Evolutionary conservation across 1,140 invertebrate species (phyloP).

Genomic region (Aphelinus atriplicis): DNA sequence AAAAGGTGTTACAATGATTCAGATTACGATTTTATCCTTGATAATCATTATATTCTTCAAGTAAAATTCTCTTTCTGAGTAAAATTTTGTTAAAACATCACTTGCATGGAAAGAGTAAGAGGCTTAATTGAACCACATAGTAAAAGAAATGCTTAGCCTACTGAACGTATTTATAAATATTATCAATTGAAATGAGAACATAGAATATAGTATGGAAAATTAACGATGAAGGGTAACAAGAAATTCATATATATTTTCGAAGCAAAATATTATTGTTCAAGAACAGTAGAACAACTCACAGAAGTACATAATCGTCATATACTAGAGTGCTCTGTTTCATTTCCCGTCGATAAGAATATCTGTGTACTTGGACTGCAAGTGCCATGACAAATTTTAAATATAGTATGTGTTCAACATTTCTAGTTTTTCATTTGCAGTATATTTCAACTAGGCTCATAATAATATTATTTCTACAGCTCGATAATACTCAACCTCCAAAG

Average conservation of each 20-base stretch:
- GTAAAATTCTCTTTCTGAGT: too few species aligned
- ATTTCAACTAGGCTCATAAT: not conserved
- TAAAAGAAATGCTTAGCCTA: constrained; percentile 53
- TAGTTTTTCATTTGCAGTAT: too few species aligned
- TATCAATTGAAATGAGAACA: constrained; percentile 41
- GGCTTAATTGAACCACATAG: constrained; percentile 51
- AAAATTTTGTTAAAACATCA: too few species aligned
- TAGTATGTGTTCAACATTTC: constrained; percentile 5
- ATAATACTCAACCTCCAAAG: constrained; percentile 41
- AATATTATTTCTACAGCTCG: not conserved
- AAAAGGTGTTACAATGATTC: constrained; percentile 56
- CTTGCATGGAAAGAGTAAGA: constrained; percentile 43
- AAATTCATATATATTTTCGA: constrained; percentile 10
- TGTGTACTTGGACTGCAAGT: constrained; percentile 78
- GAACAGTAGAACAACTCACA: constrained; percentile 71
- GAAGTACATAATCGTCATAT: constrained; percentile 77
- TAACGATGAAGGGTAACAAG: constrained; percentile 25
- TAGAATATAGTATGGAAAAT: constrained; percentile 50
- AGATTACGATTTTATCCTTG: constrained; percentile 46
- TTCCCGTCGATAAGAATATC: constrained; percentile 81
- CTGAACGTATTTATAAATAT: constrained; percentile 47
- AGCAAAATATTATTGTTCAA: constrained; percentile 72
- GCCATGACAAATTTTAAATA: constrained; percentile 57
- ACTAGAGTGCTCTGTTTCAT: constrained; percentile 79
- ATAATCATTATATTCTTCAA: not conserved